These are phyloP conservation scores for Halisarca cf. caerulea DNA, from an alignment of 37 sponge, comb jelly and placozoan genomes.

Conservation along the genomic window DNA sequence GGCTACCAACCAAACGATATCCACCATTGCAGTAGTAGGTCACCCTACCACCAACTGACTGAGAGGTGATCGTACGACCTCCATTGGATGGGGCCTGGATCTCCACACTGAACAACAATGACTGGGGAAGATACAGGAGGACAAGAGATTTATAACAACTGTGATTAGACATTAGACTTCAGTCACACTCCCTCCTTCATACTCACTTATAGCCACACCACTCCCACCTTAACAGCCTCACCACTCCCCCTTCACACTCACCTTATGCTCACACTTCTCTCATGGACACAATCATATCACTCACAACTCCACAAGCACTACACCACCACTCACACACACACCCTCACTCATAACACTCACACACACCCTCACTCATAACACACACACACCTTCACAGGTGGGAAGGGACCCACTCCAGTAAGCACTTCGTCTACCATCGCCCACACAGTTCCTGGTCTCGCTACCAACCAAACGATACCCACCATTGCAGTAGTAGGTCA, in stretches of 20 bases:
- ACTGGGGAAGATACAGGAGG: too few species aligned
- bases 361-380: too few species aligned
- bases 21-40: conserved; percentile 42
- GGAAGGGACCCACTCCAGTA: conserved; percentile 49
- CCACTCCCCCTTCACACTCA: too few species aligned
- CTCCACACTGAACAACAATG: not conserved
- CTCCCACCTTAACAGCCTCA: not conserved
- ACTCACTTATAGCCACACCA: not conserved
- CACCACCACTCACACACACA: not conserved
- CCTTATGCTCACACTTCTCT: too few species aligned
- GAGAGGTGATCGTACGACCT: not conserved
- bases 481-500: conserved; percentile 28
- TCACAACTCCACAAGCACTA: not conserved
- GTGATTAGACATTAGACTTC: too few species aligned
- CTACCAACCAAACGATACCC: conserved; percentile 52
- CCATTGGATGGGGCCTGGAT: conserved; percentile 34
- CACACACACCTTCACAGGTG: conserved; percentile 29
- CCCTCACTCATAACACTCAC: too few species aligned
- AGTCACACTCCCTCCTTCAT: too few species aligned
- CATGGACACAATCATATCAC: too few species aligned
- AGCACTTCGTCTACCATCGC: not conserved
- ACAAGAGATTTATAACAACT: too few species aligned
- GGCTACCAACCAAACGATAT: conserved; percentile 39
- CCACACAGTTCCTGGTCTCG: not conserved
- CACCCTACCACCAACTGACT: not conserved